Evolutionary conservation across 2,113 vertebrate genomes (phyloP).

Genomic region (Xyrauchen texanus): DNA sequence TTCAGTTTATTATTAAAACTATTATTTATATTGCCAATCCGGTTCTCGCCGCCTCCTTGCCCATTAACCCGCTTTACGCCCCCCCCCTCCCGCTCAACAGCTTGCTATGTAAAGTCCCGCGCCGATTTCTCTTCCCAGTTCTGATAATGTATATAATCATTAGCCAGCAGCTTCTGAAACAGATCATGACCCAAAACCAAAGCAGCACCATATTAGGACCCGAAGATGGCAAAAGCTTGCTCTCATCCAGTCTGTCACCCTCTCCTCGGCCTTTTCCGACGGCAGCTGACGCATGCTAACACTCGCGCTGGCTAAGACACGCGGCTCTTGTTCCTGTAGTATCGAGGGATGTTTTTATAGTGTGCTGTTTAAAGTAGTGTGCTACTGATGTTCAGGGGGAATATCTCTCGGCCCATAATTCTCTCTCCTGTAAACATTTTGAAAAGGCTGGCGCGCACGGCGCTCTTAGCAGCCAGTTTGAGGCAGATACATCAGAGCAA

Average conservation of each 20-base stretch:
- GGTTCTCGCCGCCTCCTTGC: no score
- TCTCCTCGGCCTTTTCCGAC: no score
- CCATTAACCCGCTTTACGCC: no score
- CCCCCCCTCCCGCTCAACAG: no score
- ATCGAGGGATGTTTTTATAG: not conserved
- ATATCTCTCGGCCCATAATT: slow-evolving; percentile 46
- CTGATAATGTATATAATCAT: no score
- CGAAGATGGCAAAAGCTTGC: not conserved
- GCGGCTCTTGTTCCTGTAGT: slow-evolving; percentile 18
- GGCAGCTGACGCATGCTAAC: no score
- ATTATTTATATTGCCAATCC: no score
- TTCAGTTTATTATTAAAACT: no score
- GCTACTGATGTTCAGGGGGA: not conserved
- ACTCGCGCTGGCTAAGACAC: no score
- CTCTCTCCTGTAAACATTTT: slow-evolving; percentile 56
- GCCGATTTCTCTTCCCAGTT: no score
- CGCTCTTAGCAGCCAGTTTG: slow-evolving; percentile 36
- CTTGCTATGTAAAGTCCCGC: no score
- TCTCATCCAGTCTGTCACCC: slow-evolving; percentile 43
- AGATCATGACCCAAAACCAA: not conserved
- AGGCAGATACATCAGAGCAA: slow-evolving; percentile 49
- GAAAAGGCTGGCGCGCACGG: slow-evolving; percentile 24
- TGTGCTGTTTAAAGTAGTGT: no score
- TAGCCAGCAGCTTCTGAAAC: not conserved
- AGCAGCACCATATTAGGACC: not conserved